These are phyloP conservation scores for Eurystomus gularis DNA, from an alignment of 2,113 vertebrate species.

Conservation along the genomic window DNA sequence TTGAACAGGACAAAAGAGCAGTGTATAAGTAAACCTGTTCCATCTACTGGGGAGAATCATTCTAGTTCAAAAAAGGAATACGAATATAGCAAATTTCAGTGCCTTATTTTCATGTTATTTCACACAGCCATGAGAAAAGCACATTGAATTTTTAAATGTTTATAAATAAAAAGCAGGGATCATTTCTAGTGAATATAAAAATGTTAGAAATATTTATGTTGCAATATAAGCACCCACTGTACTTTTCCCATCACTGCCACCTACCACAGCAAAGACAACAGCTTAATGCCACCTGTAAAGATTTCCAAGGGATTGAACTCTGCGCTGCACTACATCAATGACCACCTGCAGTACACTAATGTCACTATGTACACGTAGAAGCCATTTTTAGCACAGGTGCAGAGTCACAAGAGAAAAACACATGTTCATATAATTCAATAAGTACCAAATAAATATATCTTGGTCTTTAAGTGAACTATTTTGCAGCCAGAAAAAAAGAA, in stretches of 20 bases:
- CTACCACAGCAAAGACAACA: background rate
- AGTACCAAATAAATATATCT: background rate
- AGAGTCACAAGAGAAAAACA: background rate
- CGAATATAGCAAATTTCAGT: background rate
- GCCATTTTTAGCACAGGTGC: background rate
- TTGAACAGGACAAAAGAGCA: background rate
- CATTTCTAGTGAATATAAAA: background rate
- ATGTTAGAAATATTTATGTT: background rate
- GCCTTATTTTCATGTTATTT: background rate
- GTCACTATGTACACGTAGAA: background rate
- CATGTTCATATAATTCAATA: background rate
- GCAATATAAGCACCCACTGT: background rate
- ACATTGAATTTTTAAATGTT: background rate
- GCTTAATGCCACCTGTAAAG: background rate
- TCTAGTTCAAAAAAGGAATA: background rate
- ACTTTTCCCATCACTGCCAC: background rate
- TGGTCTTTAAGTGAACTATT: background rate
- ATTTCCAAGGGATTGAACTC: background rate
- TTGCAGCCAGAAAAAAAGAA: background rate
- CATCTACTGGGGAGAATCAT: background rate
- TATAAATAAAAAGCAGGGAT: background rate
- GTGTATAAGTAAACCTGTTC: background rate
- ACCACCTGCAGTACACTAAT: background rate
- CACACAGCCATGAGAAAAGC: background rate
- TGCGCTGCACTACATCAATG: background rate